Percentiles rank a stretch among this genome's conserved stretches.
Evolutionary conservation across 2,888 invertebrate genomes (phyloP).

Genomic region (Acanthococcus lagerstroemiae): DNA sequence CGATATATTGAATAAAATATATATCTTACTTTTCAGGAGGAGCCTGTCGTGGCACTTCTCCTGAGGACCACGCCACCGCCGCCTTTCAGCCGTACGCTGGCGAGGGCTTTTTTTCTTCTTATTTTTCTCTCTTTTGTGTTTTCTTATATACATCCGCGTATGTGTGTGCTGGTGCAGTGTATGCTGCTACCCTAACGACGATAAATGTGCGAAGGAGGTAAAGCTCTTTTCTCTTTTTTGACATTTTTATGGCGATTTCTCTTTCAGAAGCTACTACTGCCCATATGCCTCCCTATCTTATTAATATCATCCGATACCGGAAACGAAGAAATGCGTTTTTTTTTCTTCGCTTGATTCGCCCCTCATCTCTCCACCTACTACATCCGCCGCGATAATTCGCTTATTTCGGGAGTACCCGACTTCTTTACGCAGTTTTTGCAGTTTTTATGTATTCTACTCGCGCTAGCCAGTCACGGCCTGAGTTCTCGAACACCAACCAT

Average conservation of each 20-base stretch:
- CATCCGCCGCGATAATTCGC: background rate
- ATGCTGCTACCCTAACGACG: background rate
- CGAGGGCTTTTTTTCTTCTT: background rate
- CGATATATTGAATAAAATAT: conserved; percentile 23
- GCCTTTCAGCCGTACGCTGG: background rate
- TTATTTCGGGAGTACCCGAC: too few species aligned
- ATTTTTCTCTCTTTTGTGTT: background rate
- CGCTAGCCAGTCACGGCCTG: too few species aligned
- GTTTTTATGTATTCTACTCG: too few species aligned
- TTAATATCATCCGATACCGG: background rate
- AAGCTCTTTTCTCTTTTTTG: conserved; percentile 17
- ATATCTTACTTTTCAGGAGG: conserved; percentile 13
- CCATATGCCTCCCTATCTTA: conserved; percentile 2
- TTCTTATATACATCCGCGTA: background rate
- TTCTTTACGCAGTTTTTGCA: too few species aligned
- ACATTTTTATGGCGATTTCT: conserved; percentile 19
- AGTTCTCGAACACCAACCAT: too few species aligned
- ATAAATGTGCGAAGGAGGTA: conserved; percentile 16
- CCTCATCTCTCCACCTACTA: background rate
- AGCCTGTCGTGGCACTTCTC: background rate
- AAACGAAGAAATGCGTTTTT: background rate
- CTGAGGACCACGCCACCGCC: background rate
- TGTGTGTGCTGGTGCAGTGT: background rate
- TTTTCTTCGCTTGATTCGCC: background rate
- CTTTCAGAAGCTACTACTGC: background rate